Evolutionary conservation across 2,888 invertebrate species (phyloP), one percentile per base, ranked within the genome.

Genomic region (Tholera decimalis): DNA sequence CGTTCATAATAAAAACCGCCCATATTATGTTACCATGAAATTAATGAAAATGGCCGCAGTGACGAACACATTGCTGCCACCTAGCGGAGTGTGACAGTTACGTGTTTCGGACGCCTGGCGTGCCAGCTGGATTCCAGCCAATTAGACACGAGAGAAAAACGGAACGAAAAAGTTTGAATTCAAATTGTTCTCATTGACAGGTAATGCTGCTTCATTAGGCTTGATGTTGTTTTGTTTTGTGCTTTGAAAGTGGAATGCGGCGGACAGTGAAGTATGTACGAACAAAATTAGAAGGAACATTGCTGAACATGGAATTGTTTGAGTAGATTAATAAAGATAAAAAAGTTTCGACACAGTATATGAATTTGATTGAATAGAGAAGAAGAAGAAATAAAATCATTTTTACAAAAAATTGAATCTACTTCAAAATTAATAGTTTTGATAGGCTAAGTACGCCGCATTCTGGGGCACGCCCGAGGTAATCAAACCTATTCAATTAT

Each of bases 61-160:
- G 86, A 84, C 83, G 63, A 66, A 70, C 55, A 78, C 89, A 91
- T 93, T 82, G 77, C 89, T 87, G 78, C 62, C 58, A 78, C 60
- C 78, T 80, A 84, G 56, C 77, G 85, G 77, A 87, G 80, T 91
- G 92, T 93, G 89, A 92, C 91, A 73, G 75, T 64, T 67, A 85
- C 89, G 85, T 85, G 84, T 71, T 83, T 83, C 26, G 80, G 68
- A 85, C 83, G 86, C 83, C 77, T 83, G 51, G 82, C 84, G 79
- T 87, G 78, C 86, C 84, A 74, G 68, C 69, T 77, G 79, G 77
- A 85, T 85, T 78, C 84, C 84, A 65, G 71, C 62, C 73, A 77
- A 84, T 84, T 79, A 78, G 80, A 79, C 55, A 69, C 82, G 77
- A 79, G 67, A 68, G 54, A 70, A 71, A 78, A 74, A 77, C 57